Evolutionary conservation across 64 coral and sea anemone species (phyloP).

Genomic region (Pocillopora damicornis): DNA sequence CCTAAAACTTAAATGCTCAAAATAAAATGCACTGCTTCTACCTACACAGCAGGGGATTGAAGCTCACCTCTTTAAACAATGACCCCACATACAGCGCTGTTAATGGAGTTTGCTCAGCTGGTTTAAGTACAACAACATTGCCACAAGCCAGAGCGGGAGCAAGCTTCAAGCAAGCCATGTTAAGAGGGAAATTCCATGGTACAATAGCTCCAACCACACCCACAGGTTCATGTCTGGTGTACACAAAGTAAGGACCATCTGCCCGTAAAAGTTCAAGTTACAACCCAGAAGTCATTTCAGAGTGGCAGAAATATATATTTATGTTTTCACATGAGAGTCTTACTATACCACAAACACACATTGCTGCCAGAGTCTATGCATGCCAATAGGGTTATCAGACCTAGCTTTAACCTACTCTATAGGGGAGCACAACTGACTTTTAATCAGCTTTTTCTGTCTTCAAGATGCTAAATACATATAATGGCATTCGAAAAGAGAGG

Average conservation of each 20-base stretch:
- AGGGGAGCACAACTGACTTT: no score
- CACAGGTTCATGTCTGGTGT: slow-evolving; percentile 78
- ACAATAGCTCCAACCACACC: slow-evolving; percentile 70
- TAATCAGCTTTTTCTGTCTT: no score
- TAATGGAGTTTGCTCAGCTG: slow-evolving; percentile 71
- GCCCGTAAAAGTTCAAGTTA: background rate
- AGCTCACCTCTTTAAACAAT: slow-evolving; percentile 53
- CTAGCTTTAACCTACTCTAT: no score
- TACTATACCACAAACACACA: no score
- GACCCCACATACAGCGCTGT: slow-evolving; percentile 64
- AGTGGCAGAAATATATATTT: background rate
- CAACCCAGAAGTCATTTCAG: background rate
- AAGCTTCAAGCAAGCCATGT: slow-evolving; percentile 46
- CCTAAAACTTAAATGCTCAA: no score
- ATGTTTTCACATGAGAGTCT: no score
- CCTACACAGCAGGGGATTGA: background rate
- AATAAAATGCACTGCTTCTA: background rate
- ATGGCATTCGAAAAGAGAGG: no score
- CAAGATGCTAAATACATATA: no score
- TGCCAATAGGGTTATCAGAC: no score
- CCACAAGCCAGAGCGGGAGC: slow-evolving; percentile 78
- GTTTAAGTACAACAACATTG: slow-evolving; percentile 70
- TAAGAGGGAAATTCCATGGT: slow-evolving; percentile 77
- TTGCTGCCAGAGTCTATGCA: no score
- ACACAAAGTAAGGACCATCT: slow-evolving; percentile 87